Conservation (phyloP, 1,140 invertebrate species). For the Lepidurus packardi region DNA sequence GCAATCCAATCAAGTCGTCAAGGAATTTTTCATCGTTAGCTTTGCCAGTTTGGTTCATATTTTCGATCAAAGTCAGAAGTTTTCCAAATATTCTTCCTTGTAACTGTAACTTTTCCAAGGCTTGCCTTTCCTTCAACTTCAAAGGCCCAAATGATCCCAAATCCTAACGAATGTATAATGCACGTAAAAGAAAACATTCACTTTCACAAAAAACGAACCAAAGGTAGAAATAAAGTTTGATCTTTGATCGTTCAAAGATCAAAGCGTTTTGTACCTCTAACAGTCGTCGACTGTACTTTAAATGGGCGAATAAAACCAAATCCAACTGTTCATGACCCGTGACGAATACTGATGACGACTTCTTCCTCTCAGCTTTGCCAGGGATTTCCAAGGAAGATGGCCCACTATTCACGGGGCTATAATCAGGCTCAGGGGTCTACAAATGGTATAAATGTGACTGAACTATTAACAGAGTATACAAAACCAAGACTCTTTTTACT, state of each 20-base stretch:
- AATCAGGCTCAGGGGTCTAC: slow-evolving; percentile 32
- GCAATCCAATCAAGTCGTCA: slow-evolving; percentile 37
- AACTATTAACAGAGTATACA: background rate
- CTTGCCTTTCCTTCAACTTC: slow-evolving; percentile 47
- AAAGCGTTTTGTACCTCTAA: slow-evolving; percentile 43
- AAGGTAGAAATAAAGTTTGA: too few species aligned
- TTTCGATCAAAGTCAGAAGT: slow-evolving; percentile 43
- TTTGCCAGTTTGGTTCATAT: background rate
- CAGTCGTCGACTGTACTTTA: slow-evolving; percentile 47
- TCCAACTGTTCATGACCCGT: slow-evolving; percentile 49
- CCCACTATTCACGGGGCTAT: slow-evolving; percentile 21
- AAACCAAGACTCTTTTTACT: background rate
- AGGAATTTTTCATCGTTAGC: slow-evolving; percentile 34
- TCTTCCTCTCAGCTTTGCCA: slow-evolving; percentile 28
- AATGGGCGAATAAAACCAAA: slow-evolving; percentile 46
- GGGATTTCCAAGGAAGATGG: background rate
- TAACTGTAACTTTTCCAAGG: slow-evolving; percentile 46
- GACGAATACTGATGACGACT: slow-evolving; percentile 40
- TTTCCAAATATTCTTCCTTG: slow-evolving; percentile 46
- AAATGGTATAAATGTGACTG: background rate
- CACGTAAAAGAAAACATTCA: background rate
- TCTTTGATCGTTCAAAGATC: too few species aligned
- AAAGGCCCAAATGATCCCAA: slow-evolving; percentile 52
- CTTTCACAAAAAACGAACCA: background rate
- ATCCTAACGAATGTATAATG: slow-evolving; percentile 41